Percentiles rank a stretch among this genome's conserved stretches.
phyloP scores from a whole-genome alignment of 2,888 invertebrate species.

The Philonicus albiceps region DNA sequence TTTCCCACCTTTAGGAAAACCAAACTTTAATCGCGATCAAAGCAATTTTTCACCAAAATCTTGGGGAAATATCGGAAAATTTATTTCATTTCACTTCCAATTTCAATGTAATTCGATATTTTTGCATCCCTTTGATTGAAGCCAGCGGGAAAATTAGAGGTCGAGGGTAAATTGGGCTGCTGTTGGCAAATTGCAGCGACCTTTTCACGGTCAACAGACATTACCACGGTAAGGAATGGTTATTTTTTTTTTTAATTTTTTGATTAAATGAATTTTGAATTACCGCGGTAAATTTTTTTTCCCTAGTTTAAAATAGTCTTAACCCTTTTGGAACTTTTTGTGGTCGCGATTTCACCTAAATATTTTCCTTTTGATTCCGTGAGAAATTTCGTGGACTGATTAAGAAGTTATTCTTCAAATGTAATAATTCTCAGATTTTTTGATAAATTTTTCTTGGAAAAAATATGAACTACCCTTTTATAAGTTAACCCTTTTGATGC shows the following conservation, averaged over 20 bases:
- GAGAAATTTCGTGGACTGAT: background rate
- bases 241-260: background rate
- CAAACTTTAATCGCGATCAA: background rate
- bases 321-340: background rate
- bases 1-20: conserved; percentile 19
- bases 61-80: background rate
- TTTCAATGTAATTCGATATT: conserved; percentile 24
- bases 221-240: background rate
- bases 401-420: background rate
- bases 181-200: conserved; percentile 44
- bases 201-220: conserved; percentile 30
- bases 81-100: background rate
- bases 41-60: conserved; percentile 1
- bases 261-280: background rate
- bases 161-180: conserved; percentile 38
- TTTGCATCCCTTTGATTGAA: background rate
- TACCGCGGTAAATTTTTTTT: background rate
- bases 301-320: background rate
- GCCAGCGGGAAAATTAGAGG: conserved; percentile 30
- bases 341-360: background rate
- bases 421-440: background rate
- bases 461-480: background rate
- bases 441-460: background rate
- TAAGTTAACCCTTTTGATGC: background rate
- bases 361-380: background rate